Evolutionary conservation across 2,888 invertebrate genomes (phyloP), one percentile per base, ranked within the genome.

Genomic region (Callinectes sapidus): DNA sequence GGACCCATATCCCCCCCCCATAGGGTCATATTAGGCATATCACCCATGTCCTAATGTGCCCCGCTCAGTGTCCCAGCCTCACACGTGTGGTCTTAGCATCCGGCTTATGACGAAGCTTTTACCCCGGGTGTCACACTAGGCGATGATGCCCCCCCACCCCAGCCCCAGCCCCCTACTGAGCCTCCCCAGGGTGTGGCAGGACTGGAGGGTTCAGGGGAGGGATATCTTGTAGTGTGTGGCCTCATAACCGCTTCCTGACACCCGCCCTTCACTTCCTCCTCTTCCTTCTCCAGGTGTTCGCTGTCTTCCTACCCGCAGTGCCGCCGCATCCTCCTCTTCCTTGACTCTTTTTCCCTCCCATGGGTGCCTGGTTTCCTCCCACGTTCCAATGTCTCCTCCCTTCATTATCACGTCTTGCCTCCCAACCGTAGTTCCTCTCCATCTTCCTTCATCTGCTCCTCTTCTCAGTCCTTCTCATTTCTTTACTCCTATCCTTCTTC

Each of bases 11-110:
- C 55, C 48, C 87, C 42, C 87, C 48, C 1, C 23, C n/a, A n/a
- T n/a, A 87, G 48, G 48, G 48, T 42, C 48, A 42, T 54, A 42
- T 28, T n/a, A n/a, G 48, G n/a, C n/a, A 28, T n/a, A 54, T 42
- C 87, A 87, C 87, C n/a, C 48, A 5, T 23, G 86, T 18, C 86
- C 42, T 23, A 35, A 18, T 18, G 28, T 42, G 54, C 16, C 88
- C 61, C 32, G 10, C 32, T 23, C 18, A 28, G 16, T 32, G 18
- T 55, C n/a, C 14, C 35, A 81, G 14, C 81, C 81, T 32, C 81
- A 81, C 32, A 35, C 81, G 81, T 81, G 81, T 81, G 81, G 81
- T 81, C 81, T 35, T 32, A 35, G 35, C 81, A 81, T 81, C 81
- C 35, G 81, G 81, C 81, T 35, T 16, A 6, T 35, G 14, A 16